Percentiles rank a stretch among this genome's conserved stretches.
Evolutionary conservation across 2,888 invertebrate genomes (phyloP).

Genomic region (Cephus sareptanus): DNA sequence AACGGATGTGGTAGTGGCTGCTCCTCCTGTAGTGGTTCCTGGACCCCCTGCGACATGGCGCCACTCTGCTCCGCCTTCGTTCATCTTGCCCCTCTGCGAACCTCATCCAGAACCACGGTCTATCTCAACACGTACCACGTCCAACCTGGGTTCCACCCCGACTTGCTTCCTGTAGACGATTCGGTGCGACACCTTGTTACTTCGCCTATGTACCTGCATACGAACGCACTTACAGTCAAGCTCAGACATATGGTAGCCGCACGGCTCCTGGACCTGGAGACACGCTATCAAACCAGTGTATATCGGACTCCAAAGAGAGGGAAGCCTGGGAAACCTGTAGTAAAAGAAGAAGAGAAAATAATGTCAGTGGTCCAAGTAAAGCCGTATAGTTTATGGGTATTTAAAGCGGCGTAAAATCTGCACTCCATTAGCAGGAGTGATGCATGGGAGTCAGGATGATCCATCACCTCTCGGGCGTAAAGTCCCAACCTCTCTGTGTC

Average conservation of each 20-base stretch:
- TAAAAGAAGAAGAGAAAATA: not conserved
- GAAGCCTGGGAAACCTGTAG: not conserved
- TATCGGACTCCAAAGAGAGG: not conserved
- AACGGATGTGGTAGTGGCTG: slow-evolving; percentile 32
- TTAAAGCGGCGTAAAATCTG: slow-evolving; percentile 62
- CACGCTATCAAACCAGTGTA: not conserved
- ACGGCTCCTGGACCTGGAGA: too few relatives aligned
- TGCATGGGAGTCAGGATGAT: slow-evolving; percentile 48
- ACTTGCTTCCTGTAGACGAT: not conserved
- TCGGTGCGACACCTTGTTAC: not conserved
- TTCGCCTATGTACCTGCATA: not conserved
- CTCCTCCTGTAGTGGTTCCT: slow-evolving; percentile 36
- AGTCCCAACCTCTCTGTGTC: slow-evolving; percentile 16
- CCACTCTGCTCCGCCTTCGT: slow-evolving; percentile 63
- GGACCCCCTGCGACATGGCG: slow-evolving; percentile 67
- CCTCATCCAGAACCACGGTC: not conserved
- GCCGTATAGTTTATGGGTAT: slow-evolving; percentile 42
- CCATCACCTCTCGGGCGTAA: slow-evolving; percentile 49
- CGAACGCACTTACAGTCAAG: not conserved
- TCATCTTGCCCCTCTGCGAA: not conserved
- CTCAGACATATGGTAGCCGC: not conserved
- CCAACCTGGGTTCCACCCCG: not conserved
- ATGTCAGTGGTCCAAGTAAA: not conserved
- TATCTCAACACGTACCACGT: not conserved
- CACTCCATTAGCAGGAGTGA: slow-evolving; percentile 50